Percentiles rank a stretch among this genome's conserved stretches.
These are phyloP conservation scores for Elmis aenea DNA, from an alignment of 2,888 invertebrate genomes.

Conservation along the genomic window DNA sequence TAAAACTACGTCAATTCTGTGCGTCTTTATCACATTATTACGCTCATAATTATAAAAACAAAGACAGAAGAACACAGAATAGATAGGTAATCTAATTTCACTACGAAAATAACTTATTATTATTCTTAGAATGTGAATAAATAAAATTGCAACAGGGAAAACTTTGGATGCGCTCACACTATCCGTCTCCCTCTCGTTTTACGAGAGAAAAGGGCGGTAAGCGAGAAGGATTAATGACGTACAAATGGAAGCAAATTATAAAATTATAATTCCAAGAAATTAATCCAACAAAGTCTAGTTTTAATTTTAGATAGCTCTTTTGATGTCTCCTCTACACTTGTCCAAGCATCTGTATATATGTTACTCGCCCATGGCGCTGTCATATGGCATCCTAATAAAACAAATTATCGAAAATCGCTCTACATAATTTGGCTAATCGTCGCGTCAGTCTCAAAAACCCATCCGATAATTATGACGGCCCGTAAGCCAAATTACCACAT, in stretches of 20 bases:
- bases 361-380: too few species aligned
- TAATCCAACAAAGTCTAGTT: conserved; percentile 46
- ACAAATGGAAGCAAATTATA: conserved; percentile 30
- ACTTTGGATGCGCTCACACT: too few species aligned
- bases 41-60: conserved; percentile 2
- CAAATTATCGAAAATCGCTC: too few species aligned
- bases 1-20: conserved; percentile 29
- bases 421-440: too few species aligned
- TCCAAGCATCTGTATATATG: conserved; percentile 23
- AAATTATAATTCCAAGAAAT: conserved; percentile 45
- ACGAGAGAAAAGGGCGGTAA: too few species aligned
- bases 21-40: conserved; percentile 15
- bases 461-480: too few species aligned
- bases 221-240: conserved; percentile 20
- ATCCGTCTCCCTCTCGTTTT: too few species aligned
- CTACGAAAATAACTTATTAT: conserved; percentile 36
- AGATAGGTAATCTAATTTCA: background rate
- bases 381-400: too few species aligned
- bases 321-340: conserved; percentile 39
- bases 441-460: too few species aligned
- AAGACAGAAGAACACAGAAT: conserved; percentile 5
- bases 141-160: conserved; percentile 36
- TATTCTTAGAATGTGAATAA: conserved; percentile 42
- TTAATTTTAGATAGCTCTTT: conserved; percentile 46
- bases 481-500: too few species aligned